phyloP scores from a whole-genome alignment of 2,888 invertebrate genomes.

The Diadegma fenestrale region DNA sequence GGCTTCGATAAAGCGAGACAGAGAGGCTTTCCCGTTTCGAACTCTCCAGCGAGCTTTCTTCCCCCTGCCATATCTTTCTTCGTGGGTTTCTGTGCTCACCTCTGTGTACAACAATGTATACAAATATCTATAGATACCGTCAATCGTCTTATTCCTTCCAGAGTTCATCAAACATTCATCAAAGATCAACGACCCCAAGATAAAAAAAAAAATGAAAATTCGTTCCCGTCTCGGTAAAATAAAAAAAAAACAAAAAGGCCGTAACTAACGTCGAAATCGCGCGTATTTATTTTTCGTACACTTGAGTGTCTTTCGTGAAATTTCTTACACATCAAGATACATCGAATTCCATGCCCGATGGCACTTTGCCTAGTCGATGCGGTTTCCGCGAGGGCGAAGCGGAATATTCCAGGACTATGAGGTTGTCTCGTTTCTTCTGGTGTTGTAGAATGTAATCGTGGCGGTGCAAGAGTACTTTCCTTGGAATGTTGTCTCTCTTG shows the following conservation, averaged over 20 bases:
- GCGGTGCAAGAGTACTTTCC: slow-evolving; percentile 44
- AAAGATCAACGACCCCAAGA: neutral
- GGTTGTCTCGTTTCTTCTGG: slow-evolving; percentile 42
- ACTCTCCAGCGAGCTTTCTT: slow-evolving; percentile 50
- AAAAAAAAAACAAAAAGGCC: neutral
- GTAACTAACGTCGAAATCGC: neutral
- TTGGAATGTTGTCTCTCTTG: slow-evolving; percentile 51
- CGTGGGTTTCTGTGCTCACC: slow-evolving; percentile 43
- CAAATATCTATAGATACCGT: slow-evolving; percentile 14
- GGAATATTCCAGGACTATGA: slow-evolving; percentile 59
- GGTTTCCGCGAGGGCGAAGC: slow-evolving; percentile 59
- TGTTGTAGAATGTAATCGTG: slow-evolving; percentile 45
- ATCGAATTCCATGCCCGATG: slow-evolving; percentile 58
- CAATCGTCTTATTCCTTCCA: neutral
- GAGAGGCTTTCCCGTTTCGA: slow-evolving; percentile 42
- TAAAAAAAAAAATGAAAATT: neutral
- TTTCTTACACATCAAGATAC: slow-evolving; percentile 5
- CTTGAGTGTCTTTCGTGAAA: slow-evolving; percentile 27
- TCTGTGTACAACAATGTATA: slow-evolving; percentile 30
- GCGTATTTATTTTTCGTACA: slow-evolving; percentile 20
- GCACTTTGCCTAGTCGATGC: slow-evolving; percentile 68
- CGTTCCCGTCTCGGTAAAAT: no score
- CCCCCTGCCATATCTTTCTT: slow-evolving; percentile 11
- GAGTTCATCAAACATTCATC: neutral
- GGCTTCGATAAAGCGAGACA: slow-evolving; percentile 36